These are phyloP conservation scores for Scaptomyza reducta DNA, from an alignment of 2,888 invertebrate species.

Conservation along the genomic window DNA sequence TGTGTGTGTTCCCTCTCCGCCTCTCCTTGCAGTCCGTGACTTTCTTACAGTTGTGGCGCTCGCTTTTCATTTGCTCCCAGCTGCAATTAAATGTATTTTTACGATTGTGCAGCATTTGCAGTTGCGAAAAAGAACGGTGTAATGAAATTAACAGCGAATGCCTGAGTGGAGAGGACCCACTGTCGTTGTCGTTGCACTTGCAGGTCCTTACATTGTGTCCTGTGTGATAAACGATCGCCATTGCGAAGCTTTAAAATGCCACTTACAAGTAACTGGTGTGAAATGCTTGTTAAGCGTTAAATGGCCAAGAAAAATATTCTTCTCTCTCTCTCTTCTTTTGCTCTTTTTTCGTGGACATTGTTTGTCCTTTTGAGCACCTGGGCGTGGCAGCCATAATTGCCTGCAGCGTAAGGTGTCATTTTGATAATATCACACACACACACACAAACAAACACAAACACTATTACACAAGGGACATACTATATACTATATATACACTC, in stretches of 20 bases:
- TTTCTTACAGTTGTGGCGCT: constrained; percentile 22
- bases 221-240: constrained; percentile 72
- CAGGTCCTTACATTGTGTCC: constrained; percentile 6
- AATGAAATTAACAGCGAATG: constrained; percentile 67
- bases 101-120: constrained; percentile 75
- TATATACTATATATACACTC: background rate
- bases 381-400: constrained; percentile 62
- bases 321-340: background rate
- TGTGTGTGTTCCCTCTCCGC: background rate
- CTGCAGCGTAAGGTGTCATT: constrained; percentile 44
- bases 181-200: no score
- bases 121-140: constrained; percentile 32
- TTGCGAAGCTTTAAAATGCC: constrained; percentile 71
- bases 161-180: constrained; percentile 8
- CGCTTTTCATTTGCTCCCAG: constrained; percentile 64
- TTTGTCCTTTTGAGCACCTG: constrained; percentile 27
- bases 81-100: constrained; percentile 79
- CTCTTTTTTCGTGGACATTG: background rate
- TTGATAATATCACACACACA: constrained; percentile 54
- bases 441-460: background rate
- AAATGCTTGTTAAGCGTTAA: constrained; percentile 71
- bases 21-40: constrained; percentile 21
- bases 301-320: constrained; percentile 62
- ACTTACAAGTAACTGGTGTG: constrained; percentile 73
- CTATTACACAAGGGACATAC: background rate